phyloP scores from a whole-genome alignment of 2,113 vertebrate genomes.

The Lampris megalopsis region DNA sequence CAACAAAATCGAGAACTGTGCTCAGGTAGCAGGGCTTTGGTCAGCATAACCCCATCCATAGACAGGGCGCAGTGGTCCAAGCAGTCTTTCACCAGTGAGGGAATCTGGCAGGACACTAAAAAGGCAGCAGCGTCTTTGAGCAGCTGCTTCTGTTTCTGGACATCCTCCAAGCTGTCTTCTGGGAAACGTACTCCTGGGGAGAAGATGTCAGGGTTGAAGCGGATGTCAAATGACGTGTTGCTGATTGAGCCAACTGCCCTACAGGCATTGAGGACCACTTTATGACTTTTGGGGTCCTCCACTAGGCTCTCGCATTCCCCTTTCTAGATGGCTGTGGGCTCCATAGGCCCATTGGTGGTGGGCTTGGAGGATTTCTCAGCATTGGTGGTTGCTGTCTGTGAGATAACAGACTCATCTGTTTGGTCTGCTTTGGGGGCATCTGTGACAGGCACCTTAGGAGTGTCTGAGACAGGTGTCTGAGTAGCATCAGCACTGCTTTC shows the following conservation, averaged over 20 bases:
- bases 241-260: conserved; percentile 96
- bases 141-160: conserved; percentile 96
- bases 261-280: conserved; percentile 95
- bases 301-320: conserved; percentile 82
- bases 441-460: not conserved
- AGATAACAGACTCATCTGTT: conserved; percentile 29
- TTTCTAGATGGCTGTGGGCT: conserved; percentile 62
- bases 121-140: conserved; percentile 95
- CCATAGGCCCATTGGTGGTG: conserved; percentile 73
- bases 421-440: not conserved
- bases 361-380: conserved; percentile 48
- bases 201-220: conserved; percentile 98
- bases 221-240: conserved; percentile 94
- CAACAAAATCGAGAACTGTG: conserved; percentile 89
- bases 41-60: conserved; percentile 93
- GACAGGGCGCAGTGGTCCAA: conserved; percentile 93
- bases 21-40: conserved; percentile 94
- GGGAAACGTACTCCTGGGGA: conserved; percentile 97
- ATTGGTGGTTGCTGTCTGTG: conserved; percentile 30
- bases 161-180: conserved; percentile 87
- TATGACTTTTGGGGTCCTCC: conserved; percentile 91
- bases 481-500: conserved; percentile 6
- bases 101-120: conserved; percentile 95
- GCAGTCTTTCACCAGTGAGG: conserved; percentile 97
- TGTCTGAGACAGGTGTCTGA: conserved; percentile 33